A percentile compares a stretch with the other conserved stretches of the same genome.
Evolutionary conservation across 2,888 invertebrate species (phyloP).

Genomic region (Helicoverpa assulta): DNA sequence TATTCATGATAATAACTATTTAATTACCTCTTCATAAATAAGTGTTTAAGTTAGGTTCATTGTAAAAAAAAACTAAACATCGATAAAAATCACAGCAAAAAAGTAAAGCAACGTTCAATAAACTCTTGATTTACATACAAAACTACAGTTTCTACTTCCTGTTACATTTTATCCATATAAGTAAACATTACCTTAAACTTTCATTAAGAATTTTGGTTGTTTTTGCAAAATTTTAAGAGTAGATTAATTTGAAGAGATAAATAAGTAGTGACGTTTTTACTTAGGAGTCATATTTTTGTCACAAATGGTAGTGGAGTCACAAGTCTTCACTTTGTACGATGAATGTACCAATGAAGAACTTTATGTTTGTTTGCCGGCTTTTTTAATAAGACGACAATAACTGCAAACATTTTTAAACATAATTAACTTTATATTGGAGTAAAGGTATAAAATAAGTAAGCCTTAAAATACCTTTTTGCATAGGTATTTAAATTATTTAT

Average conservation of each 20-base stretch:
- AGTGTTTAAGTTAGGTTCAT: too few relatives aligned
- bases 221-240: conserved; percentile 50
- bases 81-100: not conserved
- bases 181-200: conserved; percentile 45
- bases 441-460: too few relatives aligned
- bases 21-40: too few relatives aligned
- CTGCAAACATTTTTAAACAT: too few relatives aligned
- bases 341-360: not conserved
- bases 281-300: conserved; percentile 46
- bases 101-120: not conserved
- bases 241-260: conserved; percentile 55
- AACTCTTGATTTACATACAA: conserved; percentile 9
- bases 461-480: too few relatives aligned
- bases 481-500: too few relatives aligned
- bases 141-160: conserved; percentile 50
- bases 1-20: too few relatives aligned
- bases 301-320: conserved; percentile 39
- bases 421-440: too few relatives aligned
- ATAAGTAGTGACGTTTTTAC: conserved; percentile 34
- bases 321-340: conserved; percentile 17
- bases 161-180: conserved; percentile 40
- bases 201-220: conserved; percentile 47
- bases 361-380: conserved; percentile 15
- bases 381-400: too few relatives aligned
- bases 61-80: too few relatives aligned